Evolutionary conservation across 64 coral and sea anemone genomes (phyloP), one percentile per base, ranked within the genome.

Genomic region (Cladopsammia gracilis): DNA sequence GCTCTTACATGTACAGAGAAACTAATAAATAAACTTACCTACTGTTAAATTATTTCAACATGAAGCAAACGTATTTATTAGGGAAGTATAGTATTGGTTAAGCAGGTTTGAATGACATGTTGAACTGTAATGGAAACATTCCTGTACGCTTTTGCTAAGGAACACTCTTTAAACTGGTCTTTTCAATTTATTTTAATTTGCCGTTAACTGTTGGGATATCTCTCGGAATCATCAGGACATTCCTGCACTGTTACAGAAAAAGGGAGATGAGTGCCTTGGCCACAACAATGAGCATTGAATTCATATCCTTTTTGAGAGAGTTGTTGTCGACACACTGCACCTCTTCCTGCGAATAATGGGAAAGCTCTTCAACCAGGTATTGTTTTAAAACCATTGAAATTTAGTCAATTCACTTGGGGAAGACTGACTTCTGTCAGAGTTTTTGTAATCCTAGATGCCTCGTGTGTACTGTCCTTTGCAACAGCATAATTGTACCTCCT

Each of bases 311-410:
- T 6, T 81, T 18, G 53, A 58, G 4, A 10, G 9, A 12, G 58
- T 83, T 26, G 34, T 83, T 62, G 15, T 83, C 4, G 60, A 84
- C 58, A 84, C 80, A 15, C 42, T 84, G 5, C 80, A 84, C 42
- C 60, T 84, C 10, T 84, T 84, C 42, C 18, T 84, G 43, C 10
- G 58, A 84, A 84, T 84, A 12, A 84, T 84, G 59, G 80, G 80
- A 62, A 45, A 64, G 8, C 60, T 84, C 3, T 84, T 84, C 14
- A 64, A 44, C 58, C 79, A 46, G 80, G 80, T 84, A 84, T 54
- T n/a, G n/a, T n/a, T n/a, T n/a, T n/a, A n/a, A 77, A 19, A 10
- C 25, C 46, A 44, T 10, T 20, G 44, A 45, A 45, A 15, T 59
- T 81, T 4, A 9, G 54, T 9, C 54, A 56, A 13, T 25, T n/a